These are phyloP conservation scores for Drosophila paranaensis DNA, from an alignment of 2,888 invertebrate species.

Conservation along the genomic window DNA sequence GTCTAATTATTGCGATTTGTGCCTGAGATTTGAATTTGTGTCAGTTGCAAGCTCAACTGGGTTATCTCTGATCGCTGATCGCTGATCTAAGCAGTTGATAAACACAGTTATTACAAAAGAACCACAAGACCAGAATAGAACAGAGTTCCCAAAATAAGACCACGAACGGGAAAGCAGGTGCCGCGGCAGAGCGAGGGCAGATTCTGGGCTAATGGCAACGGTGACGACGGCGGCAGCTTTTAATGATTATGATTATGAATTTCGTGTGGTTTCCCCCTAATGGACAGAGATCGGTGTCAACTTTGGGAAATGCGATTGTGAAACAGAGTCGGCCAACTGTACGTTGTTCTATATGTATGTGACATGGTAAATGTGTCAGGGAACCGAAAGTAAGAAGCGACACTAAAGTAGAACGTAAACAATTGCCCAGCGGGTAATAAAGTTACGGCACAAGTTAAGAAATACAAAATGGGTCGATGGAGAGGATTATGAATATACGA, in stretches of 20 bases:
- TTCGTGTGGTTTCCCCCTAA: slow-evolving; percentile 51
- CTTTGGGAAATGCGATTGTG: slow-evolving; percentile 39
- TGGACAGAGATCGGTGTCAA: slow-evolving; percentile 54
- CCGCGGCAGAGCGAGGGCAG: slow-evolving; percentile 17
- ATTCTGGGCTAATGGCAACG: slow-evolving; percentile 71
- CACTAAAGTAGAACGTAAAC: slow-evolving; percentile 13
- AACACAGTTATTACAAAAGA: slow-evolving; percentile 39
- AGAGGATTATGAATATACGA: not conserved
- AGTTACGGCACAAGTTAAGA: slow-evolving; percentile 3
- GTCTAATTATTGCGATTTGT: slow-evolving; percentile 67
- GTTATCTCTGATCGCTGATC: slow-evolving; percentile 59
- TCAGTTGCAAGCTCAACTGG: slow-evolving; percentile 56
- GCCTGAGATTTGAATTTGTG: slow-evolving; percentile 56
- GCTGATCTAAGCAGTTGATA: slow-evolving; percentile 54
- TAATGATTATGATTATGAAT: slow-evolving; percentile 69
- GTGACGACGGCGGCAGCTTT: slow-evolving; percentile 36
- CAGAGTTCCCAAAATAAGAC: slow-evolving; percentile 16
- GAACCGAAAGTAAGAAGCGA: slow-evolving; percentile 24
- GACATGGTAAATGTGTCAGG: slow-evolving; percentile 44
- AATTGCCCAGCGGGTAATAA: slow-evolving; percentile 16
- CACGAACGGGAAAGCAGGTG: slow-evolving; percentile 8
- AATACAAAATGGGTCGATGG: not conserved
- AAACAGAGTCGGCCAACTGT: slow-evolving; percentile 44
- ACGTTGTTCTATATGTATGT: slow-evolving; percentile 14
- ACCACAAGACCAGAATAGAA: slow-evolving; percentile 27